Evolutionary conservation across 2,888 invertebrate genomes (phyloP), one percentile per base, ranked within the genome.

Genomic region (Mimumesa dahlbomi): DNA sequence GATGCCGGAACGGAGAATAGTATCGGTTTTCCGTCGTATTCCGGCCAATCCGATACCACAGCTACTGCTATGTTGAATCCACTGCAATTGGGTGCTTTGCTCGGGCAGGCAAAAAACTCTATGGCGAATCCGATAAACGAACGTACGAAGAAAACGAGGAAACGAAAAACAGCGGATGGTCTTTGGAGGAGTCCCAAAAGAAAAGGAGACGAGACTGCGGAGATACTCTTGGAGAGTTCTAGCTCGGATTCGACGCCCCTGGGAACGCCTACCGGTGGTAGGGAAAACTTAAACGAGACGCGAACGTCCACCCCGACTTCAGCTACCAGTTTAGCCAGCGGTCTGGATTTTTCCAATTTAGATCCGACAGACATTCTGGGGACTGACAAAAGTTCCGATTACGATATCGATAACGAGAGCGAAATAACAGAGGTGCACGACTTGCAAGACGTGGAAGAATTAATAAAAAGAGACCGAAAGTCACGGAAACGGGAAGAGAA

Each of bases 121-220:
- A 69, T 79, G 53, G 66, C 75, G 1, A 77, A 63, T 68, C 75
- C 80, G 3, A 77, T 84, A 2, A 90, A 90, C 11, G 92, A 92
- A 19, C 89, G 91, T 1, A 90, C 91, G 56, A 87, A 91, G 1
- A 93, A 93, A 81, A 85, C 88, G 16, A 89, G 90, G 0, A 93
- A 93, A 81, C 91, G 94, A 70, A 94, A 93, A 89, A 91, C 92
- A 0, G 92, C 92, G 53, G 91, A 92, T 52, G 91, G 93, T 56
- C 92, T 92, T 90, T 91, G 92, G 88, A 90, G 92, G 7, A 91
- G 91, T 82, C 93, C 93, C 77, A 94, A 93, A 85, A 91, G 92
- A 13, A 93, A 93, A 77, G 91, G 90, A 1, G 91, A 93, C 71
- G 90, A 91, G 38, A 66, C 82, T 0, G 73, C 77, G 2, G 93